Conservation (phyloP, 2,113 vertebrate genomes). For the Elaphurus davidianus region DNA sequence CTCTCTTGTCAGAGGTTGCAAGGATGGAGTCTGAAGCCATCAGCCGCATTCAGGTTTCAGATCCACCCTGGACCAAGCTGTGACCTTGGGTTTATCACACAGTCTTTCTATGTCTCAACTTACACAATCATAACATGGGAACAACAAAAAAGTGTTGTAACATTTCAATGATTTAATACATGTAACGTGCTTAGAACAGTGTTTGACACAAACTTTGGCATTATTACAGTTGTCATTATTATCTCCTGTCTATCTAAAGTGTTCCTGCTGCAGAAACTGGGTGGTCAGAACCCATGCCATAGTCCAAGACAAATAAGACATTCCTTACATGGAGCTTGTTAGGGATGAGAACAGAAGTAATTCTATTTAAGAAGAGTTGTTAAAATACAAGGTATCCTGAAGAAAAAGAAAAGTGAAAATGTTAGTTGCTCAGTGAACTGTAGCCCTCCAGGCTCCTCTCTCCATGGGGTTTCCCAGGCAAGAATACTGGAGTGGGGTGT, state of each 20-base stretch:
- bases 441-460: neutral
- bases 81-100: neutral
- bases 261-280: neutral
- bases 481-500: neutral
- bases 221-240: neutral
- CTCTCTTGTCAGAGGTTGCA: fast-evolving
- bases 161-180: neutral
- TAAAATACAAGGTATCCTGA: neutral
- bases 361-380: neutral
- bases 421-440: neutral
- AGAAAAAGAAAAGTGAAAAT: neutral
- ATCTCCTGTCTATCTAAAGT: neutral
- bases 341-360: too few relatives aligned
- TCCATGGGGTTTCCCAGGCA: neutral
- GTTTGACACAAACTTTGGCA: neutral
- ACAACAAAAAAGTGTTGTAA: neutral
- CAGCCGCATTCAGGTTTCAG: too few relatives aligned
- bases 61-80: neutral
- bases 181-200: neutral
- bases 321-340: neutral
- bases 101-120: too few relatives aligned
- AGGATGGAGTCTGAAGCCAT: neutral
- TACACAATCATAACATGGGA: neutral
- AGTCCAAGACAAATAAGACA: neutral
- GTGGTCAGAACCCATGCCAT: neutral